phyloP scores from a whole-genome alignment of 2,888 invertebrate genomes.

The Amphipyra berbera region DNA sequence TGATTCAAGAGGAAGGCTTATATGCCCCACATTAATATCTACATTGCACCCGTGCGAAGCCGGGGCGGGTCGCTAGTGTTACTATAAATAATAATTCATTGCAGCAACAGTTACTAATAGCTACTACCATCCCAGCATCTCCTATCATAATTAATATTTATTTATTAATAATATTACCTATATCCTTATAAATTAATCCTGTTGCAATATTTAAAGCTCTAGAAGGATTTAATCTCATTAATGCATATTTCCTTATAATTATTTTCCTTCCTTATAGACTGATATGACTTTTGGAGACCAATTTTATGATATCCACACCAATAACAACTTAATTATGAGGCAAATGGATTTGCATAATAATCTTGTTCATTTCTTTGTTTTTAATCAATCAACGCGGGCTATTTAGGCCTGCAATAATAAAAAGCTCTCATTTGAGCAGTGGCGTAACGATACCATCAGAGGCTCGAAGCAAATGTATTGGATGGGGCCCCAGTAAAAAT shows the following conservation, averaged over 20 bases:
- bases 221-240: conserved; percentile 12
- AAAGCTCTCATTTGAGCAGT: no score
- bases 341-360: background rate
- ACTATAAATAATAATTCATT: no score
- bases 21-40: no score
- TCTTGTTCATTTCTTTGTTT: no score
- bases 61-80: no score
- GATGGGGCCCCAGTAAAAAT: no score
- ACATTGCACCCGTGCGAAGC: no score
- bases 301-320: background rate
- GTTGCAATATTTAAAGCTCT: background rate
- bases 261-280: conserved; percentile 34
- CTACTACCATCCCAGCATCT: background rate
- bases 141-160: background rate
- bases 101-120: background rate
- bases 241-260: conserved; percentile 16
- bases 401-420: no score
- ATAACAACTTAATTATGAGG: background rate
- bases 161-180: background rate
- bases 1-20: no score
- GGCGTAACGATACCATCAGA: no score
- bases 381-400: no score
- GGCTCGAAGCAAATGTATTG: no score
- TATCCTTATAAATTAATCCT: background rate
- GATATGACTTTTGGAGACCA: conserved; percentile 16